Evolutionary conservation across 2,113 vertebrate genomes (phyloP).

Genomic region (Callocephalon fimbriatum): DNA sequence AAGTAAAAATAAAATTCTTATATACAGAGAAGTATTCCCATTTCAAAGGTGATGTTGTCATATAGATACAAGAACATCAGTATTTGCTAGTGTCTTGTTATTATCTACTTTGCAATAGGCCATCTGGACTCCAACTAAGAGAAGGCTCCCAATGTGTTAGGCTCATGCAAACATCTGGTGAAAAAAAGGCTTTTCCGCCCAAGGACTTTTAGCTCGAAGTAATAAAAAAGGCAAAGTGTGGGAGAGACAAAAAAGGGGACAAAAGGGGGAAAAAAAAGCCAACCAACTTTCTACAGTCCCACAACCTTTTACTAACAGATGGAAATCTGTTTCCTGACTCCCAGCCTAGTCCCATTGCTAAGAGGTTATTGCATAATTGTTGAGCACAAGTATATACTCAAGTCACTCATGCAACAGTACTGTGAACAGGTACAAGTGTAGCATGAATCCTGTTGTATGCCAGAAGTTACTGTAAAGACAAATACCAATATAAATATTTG

Average conservation of each 20-base stretch:
- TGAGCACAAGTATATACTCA: not conserved
- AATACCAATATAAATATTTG: accelerated
- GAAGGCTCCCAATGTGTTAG: slow-evolving; percentile 15
- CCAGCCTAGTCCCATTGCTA: not conserved
- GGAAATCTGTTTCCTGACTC: not conserved
- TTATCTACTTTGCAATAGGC: slow-evolving; percentile 47
- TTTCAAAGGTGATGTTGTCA: slow-evolving; percentile 34
- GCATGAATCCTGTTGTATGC: accelerated
- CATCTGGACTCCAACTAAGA: slow-evolving; percentile 36
- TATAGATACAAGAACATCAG: not conserved
- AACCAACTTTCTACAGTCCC: not conserved
- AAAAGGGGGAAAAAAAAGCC: no score
- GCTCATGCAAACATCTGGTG: slow-evolving; percentile 54
- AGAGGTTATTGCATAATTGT: not conserved
- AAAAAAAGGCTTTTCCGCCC: slow-evolving; percentile 2
- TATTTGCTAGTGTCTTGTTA: slow-evolving; percentile 36
- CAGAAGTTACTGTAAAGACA: not conserved
- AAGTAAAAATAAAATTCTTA: not conserved
- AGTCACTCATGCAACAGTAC: not conserved
- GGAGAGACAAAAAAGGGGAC: not conserved
- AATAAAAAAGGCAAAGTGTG: slow-evolving; percentile 22
- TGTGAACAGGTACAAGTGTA: not conserved
- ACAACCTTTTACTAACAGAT: slow-evolving; percentile 16
- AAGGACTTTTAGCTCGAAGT: slow-evolving; percentile 6
- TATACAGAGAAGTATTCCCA: not conserved